Conservation (phyloP, 2,113 vertebrate genomes). For the Petrocephalus microphthalmus region DNA sequence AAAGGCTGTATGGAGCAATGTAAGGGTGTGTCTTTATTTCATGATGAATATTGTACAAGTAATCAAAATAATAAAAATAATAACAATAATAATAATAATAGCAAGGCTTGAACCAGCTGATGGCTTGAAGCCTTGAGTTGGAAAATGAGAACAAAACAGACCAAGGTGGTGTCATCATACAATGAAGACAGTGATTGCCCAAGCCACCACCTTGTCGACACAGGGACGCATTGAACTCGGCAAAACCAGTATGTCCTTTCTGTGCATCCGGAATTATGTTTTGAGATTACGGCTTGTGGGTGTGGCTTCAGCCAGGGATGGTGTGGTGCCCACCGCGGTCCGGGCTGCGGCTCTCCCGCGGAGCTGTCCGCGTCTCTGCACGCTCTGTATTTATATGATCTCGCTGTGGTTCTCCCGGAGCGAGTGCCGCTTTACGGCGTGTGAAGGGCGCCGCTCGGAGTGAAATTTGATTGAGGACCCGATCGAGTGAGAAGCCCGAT, state of each 20-base stretch:
- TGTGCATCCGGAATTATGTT: not conserved
- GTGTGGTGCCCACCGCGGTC: not conserved
- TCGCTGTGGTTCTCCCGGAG: not conserved
- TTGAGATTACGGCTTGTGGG: not conserved
- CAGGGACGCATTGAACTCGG: not conserved
- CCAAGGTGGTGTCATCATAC: not conserved
- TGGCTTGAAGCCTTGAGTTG: not conserved
- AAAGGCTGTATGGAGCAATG: not conserved
- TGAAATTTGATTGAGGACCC: constrained; percentile 3
- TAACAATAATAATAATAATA: not conserved
- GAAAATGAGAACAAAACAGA: not conserved
- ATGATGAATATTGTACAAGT: not conserved
- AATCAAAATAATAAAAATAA: not conserved
- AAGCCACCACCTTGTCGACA: not conserved
- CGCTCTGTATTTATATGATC: not conserved
- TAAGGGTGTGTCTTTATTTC: not conserved
- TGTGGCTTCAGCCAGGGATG: not conserved
- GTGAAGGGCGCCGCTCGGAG: not conserved
- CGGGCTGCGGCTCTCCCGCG: not conserved
- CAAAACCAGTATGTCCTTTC: not conserved
- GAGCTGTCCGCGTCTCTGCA: not conserved
- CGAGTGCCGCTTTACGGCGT: not conserved
- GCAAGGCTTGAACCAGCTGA: not conserved
- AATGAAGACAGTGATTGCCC: not conserved
- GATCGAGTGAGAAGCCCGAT: not conserved